Evolutionary conservation across 2,797 vertebrate genomes (phyloP).

Genomic region (Botia almorhae): DNA sequence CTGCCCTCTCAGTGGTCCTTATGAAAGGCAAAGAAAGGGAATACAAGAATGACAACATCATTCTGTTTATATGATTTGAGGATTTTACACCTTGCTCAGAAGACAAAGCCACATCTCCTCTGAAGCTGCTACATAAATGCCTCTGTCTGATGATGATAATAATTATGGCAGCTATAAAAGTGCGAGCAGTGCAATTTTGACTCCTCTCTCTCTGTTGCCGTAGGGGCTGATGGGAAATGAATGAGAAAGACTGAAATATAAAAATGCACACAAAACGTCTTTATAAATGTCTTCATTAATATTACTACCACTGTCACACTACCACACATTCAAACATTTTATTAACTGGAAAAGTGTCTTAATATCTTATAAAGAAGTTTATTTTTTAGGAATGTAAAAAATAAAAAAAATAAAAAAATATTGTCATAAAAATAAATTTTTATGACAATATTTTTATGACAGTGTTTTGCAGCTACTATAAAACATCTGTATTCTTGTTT

Average conservation of each 20-base stretch:
- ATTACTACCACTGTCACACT: constrained; percentile 39
- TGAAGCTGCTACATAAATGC: not conserved
- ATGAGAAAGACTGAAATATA: constrained; percentile 3
- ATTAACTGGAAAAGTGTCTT: no score
- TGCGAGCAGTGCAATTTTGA: constrained; percentile 29
- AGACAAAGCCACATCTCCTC: constrained; percentile 18
- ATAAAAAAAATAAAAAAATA: no score
- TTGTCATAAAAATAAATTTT: no score
- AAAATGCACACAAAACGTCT: not conserved
- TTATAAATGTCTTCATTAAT: no score
- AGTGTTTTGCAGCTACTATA: no score
- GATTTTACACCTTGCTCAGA: not conserved
- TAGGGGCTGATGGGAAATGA: constrained; percentile 15
- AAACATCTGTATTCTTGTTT: not conserved
- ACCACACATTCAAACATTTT: constrained; percentile 12
- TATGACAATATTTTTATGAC: no score
- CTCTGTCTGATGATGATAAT: constrained; percentile 29
- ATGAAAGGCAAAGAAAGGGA: not conserved
- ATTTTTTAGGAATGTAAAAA: no score
- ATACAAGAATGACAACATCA: constrained; percentile 6
- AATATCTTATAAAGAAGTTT: no score
- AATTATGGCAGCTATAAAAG: constrained; percentile 43
- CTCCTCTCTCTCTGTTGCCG: constrained; percentile 18
- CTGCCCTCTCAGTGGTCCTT: not conserved
- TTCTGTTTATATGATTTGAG: constrained; percentile 2